phyloP scores from a whole-genome alignment of 2,797 vertebrate species.

The Sphenodon punctatus region DNA sequence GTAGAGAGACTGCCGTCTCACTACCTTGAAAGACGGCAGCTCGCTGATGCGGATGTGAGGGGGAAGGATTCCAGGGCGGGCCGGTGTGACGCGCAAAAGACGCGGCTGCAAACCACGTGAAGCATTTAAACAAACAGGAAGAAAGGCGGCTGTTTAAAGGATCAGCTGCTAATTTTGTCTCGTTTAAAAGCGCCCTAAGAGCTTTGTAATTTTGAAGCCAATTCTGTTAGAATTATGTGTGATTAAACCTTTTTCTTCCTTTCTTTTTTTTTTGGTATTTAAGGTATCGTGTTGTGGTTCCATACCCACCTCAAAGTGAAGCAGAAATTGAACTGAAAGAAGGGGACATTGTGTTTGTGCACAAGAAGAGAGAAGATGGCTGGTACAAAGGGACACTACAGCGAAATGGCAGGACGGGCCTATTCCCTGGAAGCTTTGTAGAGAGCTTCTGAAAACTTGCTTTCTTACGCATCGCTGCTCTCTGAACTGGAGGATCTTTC shows the following conservation, averaged over 20 bases:
- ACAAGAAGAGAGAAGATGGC: slow-evolving; percentile 83
- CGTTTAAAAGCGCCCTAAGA: too few species aligned
- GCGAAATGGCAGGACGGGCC: slow-evolving; percentile 81
- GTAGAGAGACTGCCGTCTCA: too few species aligned
- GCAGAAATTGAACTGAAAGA: slow-evolving; percentile 84
- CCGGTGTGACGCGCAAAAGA: too few species aligned
- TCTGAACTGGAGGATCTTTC: slow-evolving; percentile 35
- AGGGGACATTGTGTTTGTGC: slow-evolving; percentile 84
- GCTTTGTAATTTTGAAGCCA: too few species aligned
- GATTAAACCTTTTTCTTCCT: too few species aligned
- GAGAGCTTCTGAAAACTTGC: slow-evolving; percentile 79
- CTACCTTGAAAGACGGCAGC: too few species aligned
- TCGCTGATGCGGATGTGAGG: too few species aligned
- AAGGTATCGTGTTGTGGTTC: slow-evolving; percentile 83
- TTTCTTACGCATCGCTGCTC: neutral
- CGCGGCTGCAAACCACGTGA: too few species aligned
- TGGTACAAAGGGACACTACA: slow-evolving; percentile 86
- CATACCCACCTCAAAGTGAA: slow-evolving; percentile 82
- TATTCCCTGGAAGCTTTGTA: slow-evolving; percentile 85
- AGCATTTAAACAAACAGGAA: too few species aligned
- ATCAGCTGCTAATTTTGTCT: too few species aligned
- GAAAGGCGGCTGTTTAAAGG: too few species aligned
- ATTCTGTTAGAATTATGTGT: neutral
- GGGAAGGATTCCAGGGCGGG: too few species aligned
- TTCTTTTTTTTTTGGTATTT: slow-evolving; percentile 14